A percentile compares a stretch with the other conserved stretches of the same genome.
Evolutionary conservation across 2,888 invertebrate species (phyloP).

Genomic region (Abrostola triplasia): DNA sequence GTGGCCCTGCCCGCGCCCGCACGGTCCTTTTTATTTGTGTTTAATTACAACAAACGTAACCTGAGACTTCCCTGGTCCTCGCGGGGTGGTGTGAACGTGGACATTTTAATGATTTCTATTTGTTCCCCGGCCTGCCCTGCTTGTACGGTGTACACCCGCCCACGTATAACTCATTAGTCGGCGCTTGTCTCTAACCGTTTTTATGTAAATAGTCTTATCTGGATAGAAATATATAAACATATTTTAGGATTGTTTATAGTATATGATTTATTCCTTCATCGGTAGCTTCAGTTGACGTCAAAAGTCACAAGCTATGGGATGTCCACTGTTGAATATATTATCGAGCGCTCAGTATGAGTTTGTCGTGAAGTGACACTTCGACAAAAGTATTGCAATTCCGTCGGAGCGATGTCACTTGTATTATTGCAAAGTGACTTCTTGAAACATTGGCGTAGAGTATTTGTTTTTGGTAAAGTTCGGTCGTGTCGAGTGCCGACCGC

Average conservation of each 20-base stretch:
- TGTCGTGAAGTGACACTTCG: background rate
- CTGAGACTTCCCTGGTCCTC: constrained; percentile 21
- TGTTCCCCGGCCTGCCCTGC: background rate
- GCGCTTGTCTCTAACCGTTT: background rate
- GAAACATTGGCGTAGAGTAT: too few species aligned
- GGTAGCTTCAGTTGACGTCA: too few species aligned
- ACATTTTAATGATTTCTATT: background rate
- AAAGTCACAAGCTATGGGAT: too few species aligned
- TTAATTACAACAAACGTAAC: constrained; percentile 26
- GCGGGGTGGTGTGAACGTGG: background rate
- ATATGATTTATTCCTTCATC: too few species aligned
- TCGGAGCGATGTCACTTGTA: background rate
- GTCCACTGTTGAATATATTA: too few species aligned
- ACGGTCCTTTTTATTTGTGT: constrained; percentile 19
- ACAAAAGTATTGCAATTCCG: background rate
- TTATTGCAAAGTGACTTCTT: background rate
- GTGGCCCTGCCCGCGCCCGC: background rate
- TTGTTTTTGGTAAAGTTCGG: too few species aligned
- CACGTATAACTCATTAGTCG: background rate
- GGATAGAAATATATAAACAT: too few species aligned
- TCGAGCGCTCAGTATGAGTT: background rate
- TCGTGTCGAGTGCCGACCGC: too few species aligned
- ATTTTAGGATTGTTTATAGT: too few species aligned
- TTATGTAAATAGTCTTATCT: too few species aligned
- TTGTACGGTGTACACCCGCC: background rate